These are phyloP conservation scores for Hephaestus fuliginosus DNA, from an alignment of 2,797 vertebrate species.

Conservation along the genomic window DNA sequence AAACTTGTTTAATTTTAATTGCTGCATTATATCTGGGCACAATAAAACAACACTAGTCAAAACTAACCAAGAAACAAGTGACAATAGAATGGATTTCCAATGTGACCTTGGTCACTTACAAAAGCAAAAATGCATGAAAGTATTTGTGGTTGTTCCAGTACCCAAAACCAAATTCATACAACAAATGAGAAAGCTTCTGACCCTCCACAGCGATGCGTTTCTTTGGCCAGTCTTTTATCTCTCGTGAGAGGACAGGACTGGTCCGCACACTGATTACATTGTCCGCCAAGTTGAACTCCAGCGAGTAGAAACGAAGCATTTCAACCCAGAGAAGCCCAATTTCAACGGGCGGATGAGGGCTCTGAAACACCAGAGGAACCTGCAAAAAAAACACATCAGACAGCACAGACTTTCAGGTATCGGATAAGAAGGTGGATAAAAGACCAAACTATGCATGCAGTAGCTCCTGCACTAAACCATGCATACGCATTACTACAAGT, in stretches of 20 bases:
- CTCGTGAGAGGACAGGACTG: slow-evolving; percentile 87
- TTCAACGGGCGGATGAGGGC: slow-evolving; percentile 75
- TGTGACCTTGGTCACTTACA: not conserved
- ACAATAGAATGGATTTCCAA: slow-evolving; percentile 1
- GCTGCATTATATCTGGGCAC: not conserved
- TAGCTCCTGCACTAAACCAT: not conserved
- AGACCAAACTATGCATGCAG: not conserved
- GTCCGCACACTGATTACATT: slow-evolving; percentile 92
- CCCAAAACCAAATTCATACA: not conserved
- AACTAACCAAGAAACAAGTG: not conserved
- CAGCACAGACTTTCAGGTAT: not conserved
- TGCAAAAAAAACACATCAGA: slow-evolving; percentile 57
- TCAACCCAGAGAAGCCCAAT: slow-evolving; percentile 94
- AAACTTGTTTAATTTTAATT: not conserved
- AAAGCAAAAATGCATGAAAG: not conserved
- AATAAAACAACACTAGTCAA: not conserved
- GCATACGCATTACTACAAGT: not conserved
- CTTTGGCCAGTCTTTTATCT: slow-evolving; percentile 97
- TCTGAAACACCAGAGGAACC: slow-evolving; percentile 89
- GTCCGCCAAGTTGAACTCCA: slow-evolving; percentile 93
- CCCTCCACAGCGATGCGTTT: slow-evolving; percentile 96
- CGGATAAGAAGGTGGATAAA: not conserved
- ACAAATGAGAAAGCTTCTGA: slow-evolving; percentile 60
- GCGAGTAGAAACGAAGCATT: slow-evolving; percentile 94
- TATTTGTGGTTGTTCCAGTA: not conserved